Evolutionary conservation across 1,140 invertebrate genomes (phyloP).

Genomic region (Carcinoscorpius rotundicauda): DNA sequence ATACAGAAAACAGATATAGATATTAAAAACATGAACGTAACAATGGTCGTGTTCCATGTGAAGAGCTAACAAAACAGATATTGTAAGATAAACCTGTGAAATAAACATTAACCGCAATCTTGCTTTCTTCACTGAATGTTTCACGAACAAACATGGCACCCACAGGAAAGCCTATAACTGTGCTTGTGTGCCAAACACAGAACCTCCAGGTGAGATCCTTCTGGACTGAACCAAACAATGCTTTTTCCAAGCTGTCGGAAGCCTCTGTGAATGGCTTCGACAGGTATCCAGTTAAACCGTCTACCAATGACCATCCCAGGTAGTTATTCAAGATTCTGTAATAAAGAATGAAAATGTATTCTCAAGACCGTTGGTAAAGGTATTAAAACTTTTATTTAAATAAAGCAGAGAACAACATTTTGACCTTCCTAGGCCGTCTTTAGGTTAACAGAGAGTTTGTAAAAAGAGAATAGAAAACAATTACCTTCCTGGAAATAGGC

Average conservation of each 20-base stretch:
- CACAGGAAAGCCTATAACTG: constrained; percentile 81
- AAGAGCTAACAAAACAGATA: not conserved
- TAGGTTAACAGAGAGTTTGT: no score
- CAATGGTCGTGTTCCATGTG: no score
- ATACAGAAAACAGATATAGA: no score
- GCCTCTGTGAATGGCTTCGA: constrained; percentile 85
- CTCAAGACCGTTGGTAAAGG: no score
- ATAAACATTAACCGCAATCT: constrained; percentile 42
- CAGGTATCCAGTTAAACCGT: constrained; percentile 60
- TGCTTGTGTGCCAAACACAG: constrained; percentile 85
- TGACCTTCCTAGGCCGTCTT: no score
- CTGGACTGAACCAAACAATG: constrained; percentile 69
- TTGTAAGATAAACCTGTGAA: not conserved
- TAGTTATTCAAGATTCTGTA: constrained; percentile 79
- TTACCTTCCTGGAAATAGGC: no score
- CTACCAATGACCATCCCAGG: constrained; percentile 82
- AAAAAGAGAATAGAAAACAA: no score
- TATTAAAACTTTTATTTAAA: no score
- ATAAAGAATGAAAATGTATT: constrained; percentile 18
- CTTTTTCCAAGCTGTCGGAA: constrained; percentile 75
- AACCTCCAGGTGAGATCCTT: constrained; percentile 75
- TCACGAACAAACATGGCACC: constrained; percentile 89
- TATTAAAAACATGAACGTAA: no score
- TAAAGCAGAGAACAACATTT: no score
- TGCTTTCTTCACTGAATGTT: constrained; percentile 66